Percentiles rank a stretch among this genome's conserved stretches.
Conservation (phyloP, 2,113 vertebrate genomes). For the Aldabrachelys gigantea region DNA sequence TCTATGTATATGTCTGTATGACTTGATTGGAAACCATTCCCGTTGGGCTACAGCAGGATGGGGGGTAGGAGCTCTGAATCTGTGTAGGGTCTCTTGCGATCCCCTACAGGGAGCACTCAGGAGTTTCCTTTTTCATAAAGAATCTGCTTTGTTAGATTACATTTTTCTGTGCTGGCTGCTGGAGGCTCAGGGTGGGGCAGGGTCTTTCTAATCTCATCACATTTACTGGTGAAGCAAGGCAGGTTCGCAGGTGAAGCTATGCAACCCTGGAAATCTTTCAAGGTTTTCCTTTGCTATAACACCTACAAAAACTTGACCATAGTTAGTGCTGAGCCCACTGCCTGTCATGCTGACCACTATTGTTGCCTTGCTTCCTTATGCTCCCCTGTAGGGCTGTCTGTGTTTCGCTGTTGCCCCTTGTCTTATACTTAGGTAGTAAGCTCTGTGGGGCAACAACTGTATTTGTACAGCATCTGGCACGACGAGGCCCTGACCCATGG, state of each 20-base stretch:
- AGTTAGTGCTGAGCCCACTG: not conserved
- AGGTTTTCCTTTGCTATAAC: not conserved
- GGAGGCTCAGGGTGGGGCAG: not conserved
- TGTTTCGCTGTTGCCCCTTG: too few relatives aligned
- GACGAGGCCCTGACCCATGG: not conserved
- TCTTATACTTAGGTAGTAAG: not conserved
- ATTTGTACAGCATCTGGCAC: not conserved
- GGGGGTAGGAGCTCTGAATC: not conserved
- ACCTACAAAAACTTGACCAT: not conserved
- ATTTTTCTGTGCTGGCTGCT: conserved; percentile 7
- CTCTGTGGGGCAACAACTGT: not conserved
- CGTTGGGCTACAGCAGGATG: not conserved
- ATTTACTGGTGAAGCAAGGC: not conserved
- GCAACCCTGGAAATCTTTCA: not conserved
- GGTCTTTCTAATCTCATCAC: accelerated
- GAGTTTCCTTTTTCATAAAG: not conserved
- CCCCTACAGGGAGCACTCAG: not conserved
- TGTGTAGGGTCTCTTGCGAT: not conserved
- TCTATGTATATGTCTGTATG: not conserved
- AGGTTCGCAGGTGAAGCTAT: accelerated
- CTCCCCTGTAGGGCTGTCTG: too few relatives aligned
- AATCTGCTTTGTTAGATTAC: not conserved
- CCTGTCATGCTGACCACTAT: not conserved
- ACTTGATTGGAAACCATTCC: not conserved
- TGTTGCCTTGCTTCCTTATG: not conserved